Base-by-base conservation (phyloP, 2,888 invertebrate genomes). In the Stomorhina lunata region DNA sequence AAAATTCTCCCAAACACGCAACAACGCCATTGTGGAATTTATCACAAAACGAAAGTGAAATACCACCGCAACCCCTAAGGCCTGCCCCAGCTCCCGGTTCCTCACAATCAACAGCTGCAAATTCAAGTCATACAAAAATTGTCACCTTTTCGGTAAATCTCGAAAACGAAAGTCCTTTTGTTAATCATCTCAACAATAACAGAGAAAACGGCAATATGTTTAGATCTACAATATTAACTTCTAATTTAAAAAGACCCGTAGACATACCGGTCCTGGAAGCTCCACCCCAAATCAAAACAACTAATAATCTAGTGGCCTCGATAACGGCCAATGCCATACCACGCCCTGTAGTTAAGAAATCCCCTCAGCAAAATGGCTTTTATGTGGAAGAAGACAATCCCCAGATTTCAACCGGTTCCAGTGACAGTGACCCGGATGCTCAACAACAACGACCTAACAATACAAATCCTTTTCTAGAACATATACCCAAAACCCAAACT, bases 1-100 rank as follows among this genome's bases (percentile, higher is more conserved):
- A 92, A 45, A 84, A 84, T 29, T 77, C 85, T 2, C 81, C 85
- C 5, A 82, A 84, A 37, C 88, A 86, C 29, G 69, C 83, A 7
- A 86, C 89, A 27, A 89, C 90, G 7, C 91, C 91, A 1, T 79
- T 91, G 59, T 92, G 92, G 91, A 90, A 91, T 84, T 86, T 91
- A 25, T 87, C 89, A 2, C 87, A 88, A 80, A 86, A 86, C 27
- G 90, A 91, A 77, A 86, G 87, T 32, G 90, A 90, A 79, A 94
- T 94, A 86, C 94, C 94, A 4, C 94, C 94, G 2, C 94, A 94
- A 86, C 94, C 94, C 0, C 87, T 94, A 79, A 90, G 94, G 65
- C 94, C 94, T 4, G 94, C 94, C 10, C 94, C 94, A 12, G 90
- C 90, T 22, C 91, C 89, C n/a, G 53, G 80, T 45, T 93, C 94